A percentile compares a stretch with the other conserved stretches of the same genome.
These are phyloP conservation scores for Rhizoglyphus robini DNA, from an alignment of 1,140 invertebrate genomes.

Conservation along the genomic window DNA sequence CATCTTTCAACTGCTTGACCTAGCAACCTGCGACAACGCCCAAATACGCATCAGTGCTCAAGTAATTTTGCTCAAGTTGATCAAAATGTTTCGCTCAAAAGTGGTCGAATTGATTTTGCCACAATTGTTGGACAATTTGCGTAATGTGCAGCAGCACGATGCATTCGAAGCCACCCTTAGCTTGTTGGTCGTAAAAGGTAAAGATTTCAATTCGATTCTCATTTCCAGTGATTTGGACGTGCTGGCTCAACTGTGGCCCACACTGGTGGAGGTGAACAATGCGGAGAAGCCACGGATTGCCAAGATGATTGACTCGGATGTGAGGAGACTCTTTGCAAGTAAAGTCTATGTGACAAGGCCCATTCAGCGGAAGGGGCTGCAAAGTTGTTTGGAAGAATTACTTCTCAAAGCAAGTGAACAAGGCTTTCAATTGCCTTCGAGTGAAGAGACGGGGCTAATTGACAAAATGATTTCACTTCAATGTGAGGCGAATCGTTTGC, in stretches of 20 bases:
- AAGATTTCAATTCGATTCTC: background rate
- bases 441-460: background rate
- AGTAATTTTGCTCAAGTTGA: background rate
- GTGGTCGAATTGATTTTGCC: background rate
- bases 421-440: background rate
- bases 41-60: background rate
- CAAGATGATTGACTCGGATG: conserved; percentile 24
- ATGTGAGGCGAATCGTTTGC: conserved; percentile 34
- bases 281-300: background rate
- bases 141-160: background rate
- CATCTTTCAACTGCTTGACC: background rate
- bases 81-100: background rate
- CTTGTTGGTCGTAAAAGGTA: conserved; percentile 36
- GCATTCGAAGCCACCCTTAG: background rate
- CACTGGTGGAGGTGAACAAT: background rate
- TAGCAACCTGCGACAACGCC: background rate
- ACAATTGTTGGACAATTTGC: background rate
- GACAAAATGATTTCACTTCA: conserved; percentile 14
- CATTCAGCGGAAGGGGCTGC: background rate
- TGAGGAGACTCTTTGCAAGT: conserved; percentile 24
- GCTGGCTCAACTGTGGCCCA: background rate
- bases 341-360: background rate
- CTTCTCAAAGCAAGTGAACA: background rate
- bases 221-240: background rate
- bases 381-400: background rate